Evolutionary conservation across 64 coral and sea anemone genomes (phyloP).

Genomic region (Dendronephthya gigantea): DNA sequence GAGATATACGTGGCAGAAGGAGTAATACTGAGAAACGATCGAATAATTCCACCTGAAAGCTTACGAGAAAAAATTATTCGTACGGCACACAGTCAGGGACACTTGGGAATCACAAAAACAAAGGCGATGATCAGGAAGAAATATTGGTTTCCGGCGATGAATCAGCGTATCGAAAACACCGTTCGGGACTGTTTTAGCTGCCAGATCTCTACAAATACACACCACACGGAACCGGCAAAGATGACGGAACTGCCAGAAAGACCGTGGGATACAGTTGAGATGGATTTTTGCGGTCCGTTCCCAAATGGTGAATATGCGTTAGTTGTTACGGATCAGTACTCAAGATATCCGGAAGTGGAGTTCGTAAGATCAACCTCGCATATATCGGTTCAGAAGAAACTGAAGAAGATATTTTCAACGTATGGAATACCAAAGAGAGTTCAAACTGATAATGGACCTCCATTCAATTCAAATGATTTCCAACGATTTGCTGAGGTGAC

Average conservation of each 20-base stretch:
- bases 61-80: neutral
- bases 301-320: neutral
- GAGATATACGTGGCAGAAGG: neutral
- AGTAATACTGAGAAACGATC: neutral
- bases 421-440: neutral
- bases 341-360: neutral
- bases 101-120: constrained; percentile 8
- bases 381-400: neutral
- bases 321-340: neutral
- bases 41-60: neutral
- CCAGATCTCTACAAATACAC: neutral
- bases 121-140: neutral
- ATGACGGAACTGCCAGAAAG: neutral
- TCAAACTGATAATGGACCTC: neutral
- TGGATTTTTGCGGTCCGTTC: constrained; percentile 6
- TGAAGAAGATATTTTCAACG: neutral
- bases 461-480: neutral
- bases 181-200: neutral
- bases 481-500: neutral
- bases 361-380: neutral
- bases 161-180: neutral
- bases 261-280: neutral
- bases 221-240: neutral
- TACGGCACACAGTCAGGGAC: neutral
- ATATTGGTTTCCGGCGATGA: neutral